Evolutionary conservation across 2,113 vertebrate genomes (phyloP).

Genomic region (Antennarius striatus): DNA sequence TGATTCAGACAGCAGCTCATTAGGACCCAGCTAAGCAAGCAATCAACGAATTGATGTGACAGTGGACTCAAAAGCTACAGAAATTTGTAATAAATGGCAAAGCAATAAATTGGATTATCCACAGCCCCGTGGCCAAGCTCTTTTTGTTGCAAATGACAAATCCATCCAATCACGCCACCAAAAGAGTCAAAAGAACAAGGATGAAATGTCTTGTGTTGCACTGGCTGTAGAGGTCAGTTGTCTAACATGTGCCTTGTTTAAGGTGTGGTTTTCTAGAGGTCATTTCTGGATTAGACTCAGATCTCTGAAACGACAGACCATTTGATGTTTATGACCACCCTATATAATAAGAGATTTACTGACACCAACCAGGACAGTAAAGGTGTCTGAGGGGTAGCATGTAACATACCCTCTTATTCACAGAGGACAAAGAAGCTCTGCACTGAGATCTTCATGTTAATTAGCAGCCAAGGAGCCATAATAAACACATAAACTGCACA

Average conservation of each 20-base stretch:
- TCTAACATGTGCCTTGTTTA: constrained; percentile 49
- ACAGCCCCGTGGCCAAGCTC: constrained; percentile 69
- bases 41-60: constrained; percentile 77
- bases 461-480: constrained; percentile 30
- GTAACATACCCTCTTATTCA: constrained; percentile 54
- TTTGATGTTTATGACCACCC: constrained; percentile 73
- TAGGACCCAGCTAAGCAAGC: constrained; percentile 79
- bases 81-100: constrained; percentile 81
- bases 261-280: constrained; percentile 55
- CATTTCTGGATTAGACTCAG: constrained; percentile 60
- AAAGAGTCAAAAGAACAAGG: constrained; percentile 40
- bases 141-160: constrained; percentile 74
- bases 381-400: constrained; percentile 46
- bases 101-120: constrained; percentile 78
- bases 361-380: constrained; percentile 64
- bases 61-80: constrained; percentile 77
- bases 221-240: constrained; percentile 46
- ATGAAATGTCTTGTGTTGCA: constrained; percentile 27
- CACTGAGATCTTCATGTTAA: constrained; percentile 22
- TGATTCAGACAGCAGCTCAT: constrained; percentile 78
- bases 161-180: constrained; percentile 71
- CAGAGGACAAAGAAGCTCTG: background rate
- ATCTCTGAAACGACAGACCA: constrained; percentile 67
- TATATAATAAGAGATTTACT: constrained; percentile 71
- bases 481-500: constrained; percentile 40